These are phyloP conservation scores for Trichomalopsis sarcophagae DNA, from an alignment of 1,140 invertebrate genomes.

Conservation along the genomic window DNA sequence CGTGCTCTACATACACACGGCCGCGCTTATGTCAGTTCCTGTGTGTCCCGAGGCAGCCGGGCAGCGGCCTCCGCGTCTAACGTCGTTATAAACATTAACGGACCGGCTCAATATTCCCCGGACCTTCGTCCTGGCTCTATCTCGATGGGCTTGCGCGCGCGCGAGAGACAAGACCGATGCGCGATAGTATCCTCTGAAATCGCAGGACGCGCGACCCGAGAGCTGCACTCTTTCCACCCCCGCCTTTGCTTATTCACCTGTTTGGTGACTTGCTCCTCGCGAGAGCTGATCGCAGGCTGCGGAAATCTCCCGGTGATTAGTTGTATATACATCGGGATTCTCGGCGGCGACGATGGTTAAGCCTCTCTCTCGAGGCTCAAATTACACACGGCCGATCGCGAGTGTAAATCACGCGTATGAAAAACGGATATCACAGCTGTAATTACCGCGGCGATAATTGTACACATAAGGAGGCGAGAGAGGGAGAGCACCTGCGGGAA, in stretches of 20 bases:
- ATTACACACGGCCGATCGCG: too few species aligned
- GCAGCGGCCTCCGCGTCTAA: conserved; percentile 65
- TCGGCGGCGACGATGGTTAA: background rate
- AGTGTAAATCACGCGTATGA: too few species aligned
- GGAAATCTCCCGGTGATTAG: conserved; percentile 1
- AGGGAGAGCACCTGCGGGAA: conserved; percentile 33
- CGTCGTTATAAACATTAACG: conserved; percentile 75
- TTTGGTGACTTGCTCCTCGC: background rate
- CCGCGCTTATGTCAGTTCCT: conserved; percentile 68
- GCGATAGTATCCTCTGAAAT: conserved; percentile 33
- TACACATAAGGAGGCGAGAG: background rate
- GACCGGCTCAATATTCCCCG: conserved; percentile 73
- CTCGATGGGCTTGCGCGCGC: background rate
- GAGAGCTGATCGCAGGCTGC: background rate
- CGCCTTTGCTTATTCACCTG: conserved; percentile 10
- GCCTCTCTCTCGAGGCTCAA: background rate
- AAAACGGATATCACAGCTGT: too few species aligned
- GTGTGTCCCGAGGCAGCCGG: conserved; percentile 46
- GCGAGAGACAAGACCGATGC: background rate
- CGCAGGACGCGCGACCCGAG: conserved; percentile 16
- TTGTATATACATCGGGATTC: background rate
- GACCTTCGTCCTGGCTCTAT: conserved; percentile 59
- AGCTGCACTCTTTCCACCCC: background rate
- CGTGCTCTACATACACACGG: conserved; percentile 75
- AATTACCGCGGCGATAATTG: too few species aligned